A percentile compares a stretch with the other conserved stretches of the same genome.
phyloP scores from a whole-genome alignment of 2,797 vertebrate species.

The Gila robusta region DNA sequence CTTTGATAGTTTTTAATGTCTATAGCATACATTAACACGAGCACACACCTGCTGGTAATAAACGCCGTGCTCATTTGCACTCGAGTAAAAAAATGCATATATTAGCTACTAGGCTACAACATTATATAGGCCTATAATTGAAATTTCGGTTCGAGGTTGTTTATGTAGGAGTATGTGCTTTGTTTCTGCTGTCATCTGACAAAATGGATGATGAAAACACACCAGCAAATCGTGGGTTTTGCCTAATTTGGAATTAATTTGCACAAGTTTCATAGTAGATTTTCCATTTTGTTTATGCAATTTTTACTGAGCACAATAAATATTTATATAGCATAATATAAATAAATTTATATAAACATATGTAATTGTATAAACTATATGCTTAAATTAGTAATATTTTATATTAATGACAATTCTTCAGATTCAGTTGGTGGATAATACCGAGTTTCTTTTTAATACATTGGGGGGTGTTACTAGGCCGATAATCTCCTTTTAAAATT shows the following conservation, averaged over 20 bases:
- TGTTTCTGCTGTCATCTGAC: neutral
- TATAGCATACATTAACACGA: neutral
- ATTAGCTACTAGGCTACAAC: neutral
- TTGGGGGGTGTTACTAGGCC: too few relatives aligned
- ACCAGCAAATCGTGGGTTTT: neutral
- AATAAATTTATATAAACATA: neutral
- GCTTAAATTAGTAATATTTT: neutral
- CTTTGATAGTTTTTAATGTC: neutral
- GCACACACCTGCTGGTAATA: neutral
- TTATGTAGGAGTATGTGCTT: neutral
- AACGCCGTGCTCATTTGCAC: neutral
- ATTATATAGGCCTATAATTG: neutral
- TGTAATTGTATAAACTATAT: neutral
- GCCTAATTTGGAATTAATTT: neutral
- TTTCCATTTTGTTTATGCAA: neutral
- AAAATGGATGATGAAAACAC: constrained; percentile 1
- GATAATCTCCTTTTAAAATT: neutral
- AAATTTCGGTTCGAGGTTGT: neutral
- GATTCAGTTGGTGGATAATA: neutral
- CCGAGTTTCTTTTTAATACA: neutral
- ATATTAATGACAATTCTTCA: neutral
- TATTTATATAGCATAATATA: neutral
- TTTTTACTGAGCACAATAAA: neutral
- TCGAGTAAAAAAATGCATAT: neutral
- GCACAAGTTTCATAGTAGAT: neutral